Evolutionary conservation across 2,797 vertebrate genomes (phyloP).

Genomic region (Bovichtus diacanthus): DNA sequence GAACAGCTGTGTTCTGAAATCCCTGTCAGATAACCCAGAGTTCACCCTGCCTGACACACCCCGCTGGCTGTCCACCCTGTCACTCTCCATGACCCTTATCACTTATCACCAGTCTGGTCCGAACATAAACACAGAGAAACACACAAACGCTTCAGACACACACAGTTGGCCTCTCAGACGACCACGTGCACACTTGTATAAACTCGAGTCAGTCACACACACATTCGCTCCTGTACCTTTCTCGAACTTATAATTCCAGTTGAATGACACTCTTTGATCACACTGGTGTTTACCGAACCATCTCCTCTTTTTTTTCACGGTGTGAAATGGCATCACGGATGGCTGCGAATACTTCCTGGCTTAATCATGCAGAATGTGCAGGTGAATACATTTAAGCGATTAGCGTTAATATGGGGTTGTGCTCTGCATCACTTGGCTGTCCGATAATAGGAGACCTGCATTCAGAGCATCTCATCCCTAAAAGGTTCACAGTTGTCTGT

Average conservation of each 20-base stretch:
- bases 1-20: constrained; percentile 60
- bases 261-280: constrained; percentile 37
- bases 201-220: constrained; percentile 33
- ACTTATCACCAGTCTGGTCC: constrained; percentile 41
- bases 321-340: constrained; percentile 24
- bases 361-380: constrained; percentile 61
- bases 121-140: constrained; percentile 22
- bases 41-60: constrained; percentile 60
- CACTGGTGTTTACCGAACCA: constrained; percentile 44
- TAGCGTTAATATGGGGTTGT: constrained; percentile 57
- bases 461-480: constrained; percentile 53
- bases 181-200: constrained; percentile 34
- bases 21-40: constrained; percentile 62
- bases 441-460: constrained; percentile 53
- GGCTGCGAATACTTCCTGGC: constrained; percentile 28
- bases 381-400: constrained; percentile 70
- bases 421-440: constrained; percentile 48
- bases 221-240: not conserved
- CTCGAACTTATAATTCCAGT: constrained; percentile 28
- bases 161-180: constrained; percentile 47
- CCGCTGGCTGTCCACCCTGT: constrained; percentile 58
- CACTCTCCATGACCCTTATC: constrained; percentile 56
- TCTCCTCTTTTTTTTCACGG: constrained; percentile 25
- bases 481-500: constrained; percentile 44
- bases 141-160: constrained; percentile 45